phyloP scores from a whole-genome alignment of 2,797 vertebrate genomes.

The Antrozous pallidus region DNA sequence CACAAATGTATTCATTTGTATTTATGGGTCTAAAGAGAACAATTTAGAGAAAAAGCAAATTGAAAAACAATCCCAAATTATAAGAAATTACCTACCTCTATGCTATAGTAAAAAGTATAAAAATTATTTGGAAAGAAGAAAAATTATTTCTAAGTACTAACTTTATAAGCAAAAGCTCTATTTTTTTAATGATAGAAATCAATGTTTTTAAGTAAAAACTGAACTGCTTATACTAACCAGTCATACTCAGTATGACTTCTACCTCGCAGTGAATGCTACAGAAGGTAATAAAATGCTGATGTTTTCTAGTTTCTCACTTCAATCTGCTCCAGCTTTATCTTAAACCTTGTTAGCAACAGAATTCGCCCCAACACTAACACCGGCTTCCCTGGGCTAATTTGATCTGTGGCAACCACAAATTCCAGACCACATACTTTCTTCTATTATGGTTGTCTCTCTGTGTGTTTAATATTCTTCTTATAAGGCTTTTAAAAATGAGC shows the following conservation, averaged over 20 bases:
- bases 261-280: background rate
- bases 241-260: background rate
- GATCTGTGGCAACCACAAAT: conserved; percentile 72
- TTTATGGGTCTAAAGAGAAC: background rate
- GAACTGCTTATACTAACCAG: background rate
- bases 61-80: conserved; percentile 21
- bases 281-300: background rate
- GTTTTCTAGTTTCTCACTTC: conserved; percentile 54
- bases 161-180: background rate
- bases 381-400: conserved; percentile 50
- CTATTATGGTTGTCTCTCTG: background rate
- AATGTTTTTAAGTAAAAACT: background rate
- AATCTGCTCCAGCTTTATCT: conserved; percentile 47
- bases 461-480: conserved; percentile 37
- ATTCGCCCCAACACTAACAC: conserved; percentile 53
- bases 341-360: conserved; percentile 45
- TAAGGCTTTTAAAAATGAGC: conserved; percentile 35
- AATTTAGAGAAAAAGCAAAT: background rate
- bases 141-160: conserved; percentile 30
- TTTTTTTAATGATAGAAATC: conserved; percentile 37
- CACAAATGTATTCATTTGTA: conserved; percentile 2
- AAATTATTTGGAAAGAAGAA: background rate
- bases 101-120: background rate
- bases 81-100: background rate
- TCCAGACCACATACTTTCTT: conserved; percentile 58